A percentile compares a stretch with the other conserved stretches of the same genome.
Evolutionary conservation across 1,140 invertebrate genomes (phyloP).

Genomic region (Euwallacea similis): DNA sequence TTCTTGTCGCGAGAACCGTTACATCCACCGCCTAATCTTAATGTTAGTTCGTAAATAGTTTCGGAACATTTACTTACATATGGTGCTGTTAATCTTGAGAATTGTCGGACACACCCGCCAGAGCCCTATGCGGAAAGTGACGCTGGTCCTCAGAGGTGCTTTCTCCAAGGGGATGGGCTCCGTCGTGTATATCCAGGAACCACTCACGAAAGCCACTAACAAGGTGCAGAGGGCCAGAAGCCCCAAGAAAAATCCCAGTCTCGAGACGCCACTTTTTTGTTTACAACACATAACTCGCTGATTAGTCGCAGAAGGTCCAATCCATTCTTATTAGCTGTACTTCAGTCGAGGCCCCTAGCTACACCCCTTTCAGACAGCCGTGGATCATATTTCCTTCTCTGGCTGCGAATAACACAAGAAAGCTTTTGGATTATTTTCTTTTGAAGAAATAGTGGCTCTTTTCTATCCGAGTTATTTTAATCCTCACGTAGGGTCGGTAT

Average conservation of each 20-base stretch:
- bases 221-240: conserved; percentile 54
- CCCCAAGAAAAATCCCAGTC: conserved; percentile 55
- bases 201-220: conserved; percentile 56
- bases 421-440: no score
- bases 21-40: conserved; percentile 33
- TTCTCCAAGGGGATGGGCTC: conserved; percentile 56
- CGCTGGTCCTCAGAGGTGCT: conserved; percentile 52
- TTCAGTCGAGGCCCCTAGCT: no score
- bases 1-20: conserved; percentile 9
- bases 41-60: conserved; percentile 32
- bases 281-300: conserved; percentile 50
- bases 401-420: no score
- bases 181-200: conserved; percentile 57
- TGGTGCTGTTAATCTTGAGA: conserved; percentile 50
- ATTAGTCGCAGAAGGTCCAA: conserved; percentile 14
- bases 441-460: not conserved
- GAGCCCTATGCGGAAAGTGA: conserved; percentile 56
- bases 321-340: conserved; percentile 8
- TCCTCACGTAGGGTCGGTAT: conserved; percentile 10
- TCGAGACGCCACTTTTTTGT: conserved; percentile 50
- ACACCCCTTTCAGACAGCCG: no score
- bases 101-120: conserved; percentile 58
- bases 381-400: no score
- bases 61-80: conserved; percentile 48
- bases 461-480: conserved; percentile 5